A percentile compares a stretch with the other conserved stretches of the same genome.
Conservation (phyloP, 2,888 invertebrate genomes). For the Desoria tigrina region DNA sequence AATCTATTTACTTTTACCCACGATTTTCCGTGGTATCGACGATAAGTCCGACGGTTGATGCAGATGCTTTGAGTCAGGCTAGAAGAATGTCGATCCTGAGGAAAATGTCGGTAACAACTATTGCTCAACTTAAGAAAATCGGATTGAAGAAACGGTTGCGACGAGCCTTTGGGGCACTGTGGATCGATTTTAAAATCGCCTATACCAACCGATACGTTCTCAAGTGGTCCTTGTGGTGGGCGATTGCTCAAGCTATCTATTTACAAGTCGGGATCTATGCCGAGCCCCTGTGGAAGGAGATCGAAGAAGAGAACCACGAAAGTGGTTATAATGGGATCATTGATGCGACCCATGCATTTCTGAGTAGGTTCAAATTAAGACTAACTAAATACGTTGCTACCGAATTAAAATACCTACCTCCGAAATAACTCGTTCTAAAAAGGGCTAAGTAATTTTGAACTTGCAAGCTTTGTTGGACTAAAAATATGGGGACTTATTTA, state of each 20-base stretch:
- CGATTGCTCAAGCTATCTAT: constrained; percentile 36
- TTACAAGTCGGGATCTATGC: constrained; percentile 39
- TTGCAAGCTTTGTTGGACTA: not conserved
- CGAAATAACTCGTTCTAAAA: too few species aligned
- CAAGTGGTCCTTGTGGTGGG: constrained; percentile 68
- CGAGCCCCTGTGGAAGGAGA: constrained; percentile 39
- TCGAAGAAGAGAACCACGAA: constrained; percentile 43
- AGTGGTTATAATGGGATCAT: constrained; percentile 61
- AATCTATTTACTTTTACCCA: constrained; percentile 77
- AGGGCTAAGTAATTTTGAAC: not conserved
- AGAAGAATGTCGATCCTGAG: not conserved
- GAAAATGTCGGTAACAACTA: not conserved
- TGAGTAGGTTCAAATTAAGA: constrained; percentile 65
- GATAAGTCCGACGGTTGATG: not conserved
- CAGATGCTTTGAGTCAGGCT: not conserved
- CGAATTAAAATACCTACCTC: not conserved
- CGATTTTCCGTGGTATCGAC: constrained; percentile 46
- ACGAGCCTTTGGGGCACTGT: constrained; percentile 57
- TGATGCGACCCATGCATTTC: constrained; percentile 72
- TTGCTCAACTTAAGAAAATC: not conserved
- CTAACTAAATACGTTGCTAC: too few species aligned
- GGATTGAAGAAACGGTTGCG: constrained; percentile 26
- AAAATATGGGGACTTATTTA: too few species aligned
- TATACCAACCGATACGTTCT: constrained; percentile 65
- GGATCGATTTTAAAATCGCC: constrained; percentile 63